A percentile compares a stretch with the other conserved stretches of the same genome.
These are phyloP conservation scores for Entelurus aequoreus DNA, from an alignment of 2,113 vertebrate genomes.

Conservation along the genomic window DNA sequence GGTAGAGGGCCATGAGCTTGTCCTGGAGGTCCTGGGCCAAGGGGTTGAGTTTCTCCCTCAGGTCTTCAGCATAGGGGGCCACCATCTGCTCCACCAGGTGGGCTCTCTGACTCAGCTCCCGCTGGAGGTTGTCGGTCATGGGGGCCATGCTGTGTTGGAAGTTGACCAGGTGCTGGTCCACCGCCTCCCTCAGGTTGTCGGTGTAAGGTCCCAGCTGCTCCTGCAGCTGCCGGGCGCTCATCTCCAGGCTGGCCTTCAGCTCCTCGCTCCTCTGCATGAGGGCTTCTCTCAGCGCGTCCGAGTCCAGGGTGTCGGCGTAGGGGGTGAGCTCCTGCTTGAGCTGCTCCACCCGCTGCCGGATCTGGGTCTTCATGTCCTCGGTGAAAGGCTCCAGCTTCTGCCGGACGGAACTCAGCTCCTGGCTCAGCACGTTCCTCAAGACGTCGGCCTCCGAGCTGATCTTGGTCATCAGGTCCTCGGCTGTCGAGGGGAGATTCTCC, in stretches of 20 bases:
- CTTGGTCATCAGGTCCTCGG: slow-evolving; percentile 54
- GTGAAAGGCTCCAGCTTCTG: slow-evolving; percentile 66
- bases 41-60: slow-evolving; percentile 57
- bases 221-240: slow-evolving; percentile 60
- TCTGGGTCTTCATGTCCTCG: slow-evolving; percentile 70
- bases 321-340: slow-evolving; percentile 53
- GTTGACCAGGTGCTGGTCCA: slow-evolving; percentile 57
- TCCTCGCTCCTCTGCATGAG: slow-evolving; percentile 60
- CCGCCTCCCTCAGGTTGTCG: slow-evolving; percentile 54
- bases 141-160: slow-evolving; percentile 64
- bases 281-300: slow-evolving; percentile 49
- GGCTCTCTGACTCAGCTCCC: slow-evolving; percentile 50
- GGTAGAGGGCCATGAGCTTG: slow-evolving; percentile 51
- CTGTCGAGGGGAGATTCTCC: slow-evolving; percentile 46
- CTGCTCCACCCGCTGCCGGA: slow-evolving; percentile 73
- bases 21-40: slow-evolving; percentile 61
- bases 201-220: slow-evolving; percentile 60
- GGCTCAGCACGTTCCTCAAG: slow-evolving; percentile 53
- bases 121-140: slow-evolving; percentile 60
- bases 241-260: slow-evolving; percentile 54
- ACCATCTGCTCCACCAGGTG: slow-evolving; percentile 59
- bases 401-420: slow-evolving; percentile 58
- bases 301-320: slow-evolving; percentile 49
- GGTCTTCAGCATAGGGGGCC: slow-evolving; percentile 61
- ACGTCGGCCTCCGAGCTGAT: slow-evolving; percentile 55